Evolutionary conservation across 2,113 vertebrate genomes (phyloP).

Genomic region (Proteles cristata): DNA sequence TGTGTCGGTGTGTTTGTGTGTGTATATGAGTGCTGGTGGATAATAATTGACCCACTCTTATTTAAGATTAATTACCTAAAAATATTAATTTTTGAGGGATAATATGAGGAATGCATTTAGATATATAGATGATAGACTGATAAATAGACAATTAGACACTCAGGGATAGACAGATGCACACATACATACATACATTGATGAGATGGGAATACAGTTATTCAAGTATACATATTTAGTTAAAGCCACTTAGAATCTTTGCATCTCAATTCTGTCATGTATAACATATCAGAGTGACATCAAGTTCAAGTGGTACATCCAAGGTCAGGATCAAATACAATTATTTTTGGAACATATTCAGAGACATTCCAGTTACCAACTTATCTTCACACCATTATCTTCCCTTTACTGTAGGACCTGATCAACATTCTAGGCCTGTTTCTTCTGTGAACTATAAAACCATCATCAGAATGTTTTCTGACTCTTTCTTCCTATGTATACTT

Average conservation of each 20-base stretch:
- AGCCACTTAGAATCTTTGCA: neutral
- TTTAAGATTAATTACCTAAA: neutral
- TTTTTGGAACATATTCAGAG: neutral
- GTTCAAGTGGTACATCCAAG: neutral
- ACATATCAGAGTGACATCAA: neutral
- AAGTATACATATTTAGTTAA: no score
- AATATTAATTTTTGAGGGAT: neutral
- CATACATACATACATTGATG: no score
- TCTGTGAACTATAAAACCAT: neutral
- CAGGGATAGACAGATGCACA: neutral
- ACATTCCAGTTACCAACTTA: neutral
- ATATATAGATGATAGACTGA: neutral
- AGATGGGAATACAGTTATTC: no score
- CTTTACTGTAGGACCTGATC: neutral
- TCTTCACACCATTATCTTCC: neutral
- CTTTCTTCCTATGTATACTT: neutral
- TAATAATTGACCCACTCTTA: neutral
- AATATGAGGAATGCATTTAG: neutral
- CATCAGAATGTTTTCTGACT: neutral
- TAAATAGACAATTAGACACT: neutral
- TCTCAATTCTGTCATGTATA: neutral
- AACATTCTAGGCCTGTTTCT: neutral
- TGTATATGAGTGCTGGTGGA: neutral
- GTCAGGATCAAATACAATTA: neutral
- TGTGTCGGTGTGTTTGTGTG: neutral